Evolutionary conservation across 1,140 invertebrate species (phyloP).

Genomic region (Anastrepha ludens): DNA sequence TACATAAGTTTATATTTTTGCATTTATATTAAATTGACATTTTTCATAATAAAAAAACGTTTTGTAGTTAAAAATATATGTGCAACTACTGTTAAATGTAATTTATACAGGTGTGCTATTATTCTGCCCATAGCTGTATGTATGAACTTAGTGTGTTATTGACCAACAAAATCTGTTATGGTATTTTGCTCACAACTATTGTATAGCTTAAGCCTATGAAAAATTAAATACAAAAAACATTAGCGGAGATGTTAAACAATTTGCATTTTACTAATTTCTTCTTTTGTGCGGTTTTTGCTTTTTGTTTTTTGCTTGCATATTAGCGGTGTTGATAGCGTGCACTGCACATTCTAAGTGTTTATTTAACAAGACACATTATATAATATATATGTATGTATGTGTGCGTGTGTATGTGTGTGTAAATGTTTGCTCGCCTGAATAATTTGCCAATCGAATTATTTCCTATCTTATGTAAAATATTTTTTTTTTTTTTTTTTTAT

Average conservation of each 20-base stretch:
- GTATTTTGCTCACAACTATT: background rate
- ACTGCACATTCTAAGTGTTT: background rate
- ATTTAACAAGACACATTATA: background rate
- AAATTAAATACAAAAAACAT: background rate
- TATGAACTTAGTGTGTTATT: background rate
- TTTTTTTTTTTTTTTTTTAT: background rate
- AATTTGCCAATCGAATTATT: background rate
- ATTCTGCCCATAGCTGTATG: background rate
- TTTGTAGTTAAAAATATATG: no score
- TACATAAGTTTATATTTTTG: no score
- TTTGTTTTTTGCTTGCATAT: background rate
- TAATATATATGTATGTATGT: background rate
- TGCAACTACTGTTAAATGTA: no score
- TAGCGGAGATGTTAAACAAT: background rate
- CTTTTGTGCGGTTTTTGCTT: slow-evolving; percentile 3
- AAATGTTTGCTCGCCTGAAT: background rate
- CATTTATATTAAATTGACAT: no score
- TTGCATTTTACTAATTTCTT: background rate
- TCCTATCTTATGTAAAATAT: background rate
- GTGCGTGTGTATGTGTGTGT: background rate
- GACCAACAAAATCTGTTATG: background rate
- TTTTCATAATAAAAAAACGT: no score
- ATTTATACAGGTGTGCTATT: no score
- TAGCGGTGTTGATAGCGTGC: background rate
- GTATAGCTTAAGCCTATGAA: background rate